Base-by-base conservation (phyloP, 1,140 invertebrate species). In the Cotesia vestalis region DNA sequence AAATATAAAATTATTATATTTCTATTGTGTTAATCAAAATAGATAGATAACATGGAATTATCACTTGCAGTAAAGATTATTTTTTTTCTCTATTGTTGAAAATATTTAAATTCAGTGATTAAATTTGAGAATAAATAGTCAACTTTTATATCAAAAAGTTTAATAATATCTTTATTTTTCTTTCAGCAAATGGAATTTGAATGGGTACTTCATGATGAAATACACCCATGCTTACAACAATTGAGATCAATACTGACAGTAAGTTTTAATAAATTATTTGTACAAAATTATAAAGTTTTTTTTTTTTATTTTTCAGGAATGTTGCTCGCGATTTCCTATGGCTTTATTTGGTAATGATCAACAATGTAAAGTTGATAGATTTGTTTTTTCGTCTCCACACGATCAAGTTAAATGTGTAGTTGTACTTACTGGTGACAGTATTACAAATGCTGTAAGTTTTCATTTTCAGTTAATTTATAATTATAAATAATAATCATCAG, bases 131-230 rank as follows among this genome's bases (percentile, higher is more conserved):
- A 53, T 51, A 20, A 53, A 3, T 62, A n/a, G 35, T 46, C 11
- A 1, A 34, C 71, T 66, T 66, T 40, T 71, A 27, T 27, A 27
- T 27, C 27, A 1, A 27, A 27, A 27, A 27, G 1, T 8, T 73
- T 74, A 53, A 68, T 53, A 46, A 35, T 20, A 66, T 64, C 35
- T 64, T 59, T 66, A 63, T 66, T 64, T 1, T 6, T 53, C 62
- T 75, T 80, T 90, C 91, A 97, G 95, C 94, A 96, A 92, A 92
- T 94, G 87, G 95, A 97, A 88, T 97, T 96, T 84, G 94, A 96
- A 88, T 97, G 95, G 95, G 91, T 97, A 55, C 88, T 97, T 59
- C 92, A 94, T 77, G 91, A 95, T 84, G 95, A 96, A 87, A 94
- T 96, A 71, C 94, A 95, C 84, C 91, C 92, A 66, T 94, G 95